These are phyloP conservation scores for Eulemur albifrons DNA, from an alignment of 2,797 vertebrate species.

Conservation along the genomic window DNA sequence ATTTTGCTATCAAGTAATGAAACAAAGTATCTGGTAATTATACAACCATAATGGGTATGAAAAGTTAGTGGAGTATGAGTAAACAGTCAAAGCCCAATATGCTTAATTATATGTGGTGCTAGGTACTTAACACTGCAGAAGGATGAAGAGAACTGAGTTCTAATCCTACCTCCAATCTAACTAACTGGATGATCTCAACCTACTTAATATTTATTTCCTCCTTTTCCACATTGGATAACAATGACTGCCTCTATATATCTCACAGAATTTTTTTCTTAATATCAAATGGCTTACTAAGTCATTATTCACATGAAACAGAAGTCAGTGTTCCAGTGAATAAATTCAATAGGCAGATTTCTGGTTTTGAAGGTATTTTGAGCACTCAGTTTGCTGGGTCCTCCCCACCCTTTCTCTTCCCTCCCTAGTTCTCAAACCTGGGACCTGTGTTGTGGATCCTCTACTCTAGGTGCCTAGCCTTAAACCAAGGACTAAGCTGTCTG, in stretches of 20 bases:
- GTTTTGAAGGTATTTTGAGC: not conserved
- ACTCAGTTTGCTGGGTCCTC: not conserved
- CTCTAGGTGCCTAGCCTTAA: not conserved
- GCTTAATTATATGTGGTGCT: not conserved
- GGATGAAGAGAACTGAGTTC: not conserved
- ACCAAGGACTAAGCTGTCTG: not conserved
- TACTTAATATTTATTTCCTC: not conserved
- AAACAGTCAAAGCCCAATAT: not conserved
- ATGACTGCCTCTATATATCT: not conserved
- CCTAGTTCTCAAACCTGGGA: not conserved
- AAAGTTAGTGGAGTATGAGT: not conserved
- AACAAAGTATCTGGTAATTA: not conserved
- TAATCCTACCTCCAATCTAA: not conserved
- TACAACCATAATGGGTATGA: not conserved
- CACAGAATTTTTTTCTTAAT: not conserved
- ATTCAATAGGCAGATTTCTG: not conserved
- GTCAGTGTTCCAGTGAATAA: not conserved
- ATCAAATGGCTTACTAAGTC: not conserved
- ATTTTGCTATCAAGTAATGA: not conserved
- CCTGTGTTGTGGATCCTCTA: not conserved
- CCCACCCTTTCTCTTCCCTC: not conserved
- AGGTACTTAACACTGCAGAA: not conserved
- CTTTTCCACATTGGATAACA: not conserved
- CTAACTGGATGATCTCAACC: not conserved
- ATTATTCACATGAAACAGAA: not conserved